These are phyloP conservation scores for Cydia fagiglandana DNA, from an alignment of 1,140 invertebrate species.

Conservation along the genomic window DNA sequence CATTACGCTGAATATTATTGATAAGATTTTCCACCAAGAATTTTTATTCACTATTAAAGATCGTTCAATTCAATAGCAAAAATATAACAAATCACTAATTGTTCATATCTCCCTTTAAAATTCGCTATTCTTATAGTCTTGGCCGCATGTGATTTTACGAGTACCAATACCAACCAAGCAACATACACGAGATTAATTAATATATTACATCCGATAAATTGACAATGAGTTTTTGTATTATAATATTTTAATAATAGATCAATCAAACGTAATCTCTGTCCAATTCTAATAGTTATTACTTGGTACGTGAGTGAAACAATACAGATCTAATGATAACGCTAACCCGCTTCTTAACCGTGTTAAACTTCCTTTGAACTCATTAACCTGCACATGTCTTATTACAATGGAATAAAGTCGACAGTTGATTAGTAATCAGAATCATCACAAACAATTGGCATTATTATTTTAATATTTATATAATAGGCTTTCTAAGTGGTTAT, in stretches of 20 bases:
- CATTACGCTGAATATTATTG: too few species aligned
- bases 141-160: neutral
- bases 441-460: neutral
- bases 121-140: neutral
- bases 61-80: too few species aligned
- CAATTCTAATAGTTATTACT: conserved; percentile 10
- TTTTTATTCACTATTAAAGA: too few species aligned
- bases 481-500: conserved; percentile 10
- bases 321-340: conserved; percentile 7
- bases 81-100: too few species aligned
- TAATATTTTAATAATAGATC: conserved; percentile 9
- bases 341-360: conserved; percentile 25
- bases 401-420: neutral
- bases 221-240: neutral
- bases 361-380: conserved; percentile 14
- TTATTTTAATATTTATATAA: conserved; percentile 20
- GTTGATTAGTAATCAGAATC: neutral
- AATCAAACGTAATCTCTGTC: conserved; percentile 7
- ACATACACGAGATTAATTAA: neutral
- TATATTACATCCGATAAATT: neutral
- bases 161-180: neutral
- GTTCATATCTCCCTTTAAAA: neutral
- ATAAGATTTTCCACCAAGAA: too few species aligned
- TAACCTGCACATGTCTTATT: neutral
- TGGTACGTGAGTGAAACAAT: conserved; percentile 16